phyloP scores from a whole-genome alignment of 2,797 vertebrate genomes.

The Meriones psammophilus region DNA sequence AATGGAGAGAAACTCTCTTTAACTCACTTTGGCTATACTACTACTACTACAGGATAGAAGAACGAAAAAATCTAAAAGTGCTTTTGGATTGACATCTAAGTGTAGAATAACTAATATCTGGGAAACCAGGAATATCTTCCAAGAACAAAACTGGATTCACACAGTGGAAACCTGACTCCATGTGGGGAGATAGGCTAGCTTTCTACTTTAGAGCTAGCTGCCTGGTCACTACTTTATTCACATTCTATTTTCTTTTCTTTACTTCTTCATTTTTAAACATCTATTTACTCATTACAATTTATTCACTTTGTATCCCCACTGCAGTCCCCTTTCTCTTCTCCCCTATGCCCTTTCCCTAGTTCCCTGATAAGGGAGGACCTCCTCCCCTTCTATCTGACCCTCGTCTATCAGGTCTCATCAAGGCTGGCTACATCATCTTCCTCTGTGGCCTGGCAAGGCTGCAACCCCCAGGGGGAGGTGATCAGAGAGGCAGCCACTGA shows the following conservation, averaged over 20 bases:
- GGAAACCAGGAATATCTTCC: constrained; percentile 63
- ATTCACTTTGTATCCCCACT: too few relatives aligned
- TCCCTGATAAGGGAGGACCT: too few relatives aligned
- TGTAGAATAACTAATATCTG: constrained; percentile 65
- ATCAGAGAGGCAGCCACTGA: too few relatives aligned
- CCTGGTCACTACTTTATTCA: constrained; percentile 45
- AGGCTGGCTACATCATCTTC: too few relatives aligned
- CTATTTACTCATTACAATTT: too few relatives aligned
- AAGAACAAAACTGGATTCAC: constrained; percentile 35
- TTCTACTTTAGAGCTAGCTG: constrained; percentile 52
- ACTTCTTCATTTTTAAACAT: too few relatives aligned
- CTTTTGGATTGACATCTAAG: constrained; percentile 55
- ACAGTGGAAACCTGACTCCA: constrained; percentile 45
- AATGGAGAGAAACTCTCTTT: constrained; percentile 53
- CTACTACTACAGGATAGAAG: not conserved
- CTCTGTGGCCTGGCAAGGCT: too few relatives aligned
- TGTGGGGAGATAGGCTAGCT: constrained; percentile 45
- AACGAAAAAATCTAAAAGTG: constrained; percentile 57
- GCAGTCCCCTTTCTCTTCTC: too few relatives aligned
- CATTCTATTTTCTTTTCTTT: not conserved
- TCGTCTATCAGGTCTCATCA: too few relatives aligned
- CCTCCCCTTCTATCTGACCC: too few relatives aligned
- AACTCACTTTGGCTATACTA: constrained; percentile 45
- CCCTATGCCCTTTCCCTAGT: too few relatives aligned
- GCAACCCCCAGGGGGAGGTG: too few relatives aligned